These are phyloP conservation scores for Pipistrellus pygmaeus DNA, from an alignment of 2,797 vertebrate species.

Conservation along the genomic window DNA sequence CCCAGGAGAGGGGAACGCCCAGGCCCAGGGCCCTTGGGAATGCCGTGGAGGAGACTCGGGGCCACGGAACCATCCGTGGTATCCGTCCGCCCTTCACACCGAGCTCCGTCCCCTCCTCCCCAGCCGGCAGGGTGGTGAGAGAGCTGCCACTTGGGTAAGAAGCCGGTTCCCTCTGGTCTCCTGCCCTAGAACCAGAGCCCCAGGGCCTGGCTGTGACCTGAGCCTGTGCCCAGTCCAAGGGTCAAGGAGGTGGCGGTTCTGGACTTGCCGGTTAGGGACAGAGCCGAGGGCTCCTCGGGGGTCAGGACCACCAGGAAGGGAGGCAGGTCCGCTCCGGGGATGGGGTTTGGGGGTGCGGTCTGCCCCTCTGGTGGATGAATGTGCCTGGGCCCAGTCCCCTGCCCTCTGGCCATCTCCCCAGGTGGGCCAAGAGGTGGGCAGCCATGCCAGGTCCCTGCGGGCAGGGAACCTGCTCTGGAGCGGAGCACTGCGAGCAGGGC, in stretches of 20 bases:
- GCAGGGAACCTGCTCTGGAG: conserved; percentile 12
- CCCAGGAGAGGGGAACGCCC: not conserved
- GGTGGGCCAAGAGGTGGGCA: not conserved
- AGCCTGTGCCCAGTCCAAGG: not conserved
- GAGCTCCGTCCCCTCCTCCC: not conserved
- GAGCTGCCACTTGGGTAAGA: not conserved
- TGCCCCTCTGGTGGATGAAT: not conserved
- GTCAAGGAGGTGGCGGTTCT: not conserved
- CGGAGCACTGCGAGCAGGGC: conserved; percentile 78
- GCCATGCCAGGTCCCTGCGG: not conserved
- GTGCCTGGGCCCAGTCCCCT: not conserved
- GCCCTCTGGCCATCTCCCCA: not conserved
- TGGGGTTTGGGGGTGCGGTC: not conserved
- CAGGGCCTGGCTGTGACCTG: not conserved
- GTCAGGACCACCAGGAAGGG: not conserved
- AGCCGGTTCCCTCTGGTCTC: not conserved
- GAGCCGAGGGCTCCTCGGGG: not conserved
- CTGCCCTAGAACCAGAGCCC: conserved; percentile 1
- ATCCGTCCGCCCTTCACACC: not conserved
- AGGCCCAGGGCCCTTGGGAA: not conserved
- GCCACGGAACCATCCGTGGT: not conserved
- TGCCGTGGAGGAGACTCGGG: not conserved
- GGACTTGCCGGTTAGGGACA: not conserved
- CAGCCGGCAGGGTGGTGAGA: not conserved
- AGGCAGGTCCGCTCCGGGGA: not conserved